phyloP scores from a whole-genome alignment of 2,113 vertebrate genomes.

The Microcebus griseorufus region DNA sequence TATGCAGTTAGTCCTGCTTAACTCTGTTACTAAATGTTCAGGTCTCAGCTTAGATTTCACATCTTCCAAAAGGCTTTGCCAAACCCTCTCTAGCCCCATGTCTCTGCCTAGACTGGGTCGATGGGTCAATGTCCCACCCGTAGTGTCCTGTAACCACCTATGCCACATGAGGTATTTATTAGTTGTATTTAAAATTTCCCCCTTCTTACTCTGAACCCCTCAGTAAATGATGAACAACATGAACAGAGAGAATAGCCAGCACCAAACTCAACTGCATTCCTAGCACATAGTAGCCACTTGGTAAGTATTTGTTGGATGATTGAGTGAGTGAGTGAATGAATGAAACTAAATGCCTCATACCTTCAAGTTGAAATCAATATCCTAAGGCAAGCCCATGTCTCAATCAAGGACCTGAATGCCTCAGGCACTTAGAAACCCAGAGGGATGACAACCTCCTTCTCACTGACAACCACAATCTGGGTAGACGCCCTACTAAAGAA shows the following conservation, averaged over 20 bases:
- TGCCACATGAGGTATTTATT: neutral
- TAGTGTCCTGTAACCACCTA: neutral
- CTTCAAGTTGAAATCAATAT: constrained; percentile 3
- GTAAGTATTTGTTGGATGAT: neutral
- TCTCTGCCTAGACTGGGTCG: neutral
- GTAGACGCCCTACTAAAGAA: neutral
- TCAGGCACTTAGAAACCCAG: neutral
- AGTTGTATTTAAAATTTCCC: neutral
- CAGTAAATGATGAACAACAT: neutral
- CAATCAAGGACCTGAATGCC: neutral
- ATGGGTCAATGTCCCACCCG: neutral
- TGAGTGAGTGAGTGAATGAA: neutral
- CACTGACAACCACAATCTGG: neutral
- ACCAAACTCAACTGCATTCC: neutral
- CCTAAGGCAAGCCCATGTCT: neutral
- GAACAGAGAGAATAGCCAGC: neutral
- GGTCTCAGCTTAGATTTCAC: neutral
- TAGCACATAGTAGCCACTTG: neutral
- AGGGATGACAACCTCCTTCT: neutral
- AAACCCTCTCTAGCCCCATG: neutral
- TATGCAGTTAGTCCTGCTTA: neutral
- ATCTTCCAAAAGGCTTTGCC: neutral
- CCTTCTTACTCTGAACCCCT: neutral
- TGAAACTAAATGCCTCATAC: neutral
- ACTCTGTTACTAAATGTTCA: neutral